phyloP scores from a whole-genome alignment of 1,140 invertebrate species.

The Homalodisca vitripennis region DNA sequence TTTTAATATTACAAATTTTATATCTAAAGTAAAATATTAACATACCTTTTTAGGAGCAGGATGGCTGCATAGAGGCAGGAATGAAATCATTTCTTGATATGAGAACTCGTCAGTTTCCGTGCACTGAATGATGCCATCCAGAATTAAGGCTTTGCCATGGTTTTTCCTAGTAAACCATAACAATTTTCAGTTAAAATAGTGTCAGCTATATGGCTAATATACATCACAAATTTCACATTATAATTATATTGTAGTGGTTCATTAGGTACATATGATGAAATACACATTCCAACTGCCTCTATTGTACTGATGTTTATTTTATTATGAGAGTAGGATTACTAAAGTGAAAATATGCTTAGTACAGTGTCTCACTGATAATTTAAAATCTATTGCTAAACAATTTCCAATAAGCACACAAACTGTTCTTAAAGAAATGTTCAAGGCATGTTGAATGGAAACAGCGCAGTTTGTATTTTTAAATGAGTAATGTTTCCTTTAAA shows the following conservation, averaged over 20 bases:
- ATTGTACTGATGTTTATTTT: too few species aligned
- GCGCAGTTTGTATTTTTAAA: too few species aligned
- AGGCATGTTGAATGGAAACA: too few species aligned
- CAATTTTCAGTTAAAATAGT: not conserved
- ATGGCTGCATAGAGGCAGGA: constrained; percentile 90
- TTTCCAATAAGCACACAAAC: too few species aligned
- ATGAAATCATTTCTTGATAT: constrained; percentile 98
- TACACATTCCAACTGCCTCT: not conserved
- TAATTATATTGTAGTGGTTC: too few species aligned
- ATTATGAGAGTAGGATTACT: too few species aligned
- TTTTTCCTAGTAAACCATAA: constrained; percentile 60
- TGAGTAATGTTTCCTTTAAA: too few species aligned
- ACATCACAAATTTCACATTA: not conserved
- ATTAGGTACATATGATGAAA: not conserved
- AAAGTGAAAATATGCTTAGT: too few species aligned
- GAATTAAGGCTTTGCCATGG: constrained; percentile 84
- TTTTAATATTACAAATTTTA: not conserved
- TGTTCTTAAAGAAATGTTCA: too few species aligned
- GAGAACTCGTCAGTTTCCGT: constrained; percentile 96
- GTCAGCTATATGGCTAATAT: not conserved
- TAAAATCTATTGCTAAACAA: too few species aligned
- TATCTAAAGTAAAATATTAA: not conserved
- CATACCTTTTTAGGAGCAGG: constrained; percentile 84
- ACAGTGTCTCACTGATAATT: too few species aligned
- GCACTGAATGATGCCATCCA: constrained; percentile 97